These are phyloP conservation scores for Dendrocincla tyrannina DNA, from an alignment of 2,797 vertebrate genomes.

Conservation along the genomic window DNA sequence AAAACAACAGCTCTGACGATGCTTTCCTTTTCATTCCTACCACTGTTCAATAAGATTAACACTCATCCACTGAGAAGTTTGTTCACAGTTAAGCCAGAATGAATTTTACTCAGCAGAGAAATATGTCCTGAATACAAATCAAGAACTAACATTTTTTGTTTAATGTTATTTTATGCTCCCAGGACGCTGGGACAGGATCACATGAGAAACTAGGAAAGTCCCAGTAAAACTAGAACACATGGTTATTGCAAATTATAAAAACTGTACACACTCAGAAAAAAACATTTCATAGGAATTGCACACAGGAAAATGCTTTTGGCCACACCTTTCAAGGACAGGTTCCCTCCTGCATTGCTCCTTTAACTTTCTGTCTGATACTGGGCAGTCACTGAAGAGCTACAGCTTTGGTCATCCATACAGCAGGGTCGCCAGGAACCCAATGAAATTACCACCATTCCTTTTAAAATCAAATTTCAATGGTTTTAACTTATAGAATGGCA, in stretches of 20 bases:
- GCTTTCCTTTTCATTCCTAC: conserved; percentile 21
- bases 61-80: conserved; percentile 24
- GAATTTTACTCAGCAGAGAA: conserved; percentile 14
- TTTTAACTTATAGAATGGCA: neutral
- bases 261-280: neutral
- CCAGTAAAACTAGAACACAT: neutral
- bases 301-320: neutral
- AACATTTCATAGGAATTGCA: neutral
- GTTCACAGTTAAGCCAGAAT: conserved; percentile 16
- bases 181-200: neutral
- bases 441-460: neutral
- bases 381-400: neutral
- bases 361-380: neutral
- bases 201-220: neutral
- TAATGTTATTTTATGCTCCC: conserved; percentile 1
- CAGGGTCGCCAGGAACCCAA: neutral
- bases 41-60: conserved; percentile 12
- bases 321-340: neutral
- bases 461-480: neutral
- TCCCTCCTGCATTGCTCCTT: neutral
- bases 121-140: conserved; percentile 12
- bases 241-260: neutral
- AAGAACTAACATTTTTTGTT: neutral
- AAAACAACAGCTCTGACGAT: neutral
- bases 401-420: neutral